Conservation (phyloP, 2,797 vertebrate species). For the Micromesistius poutassou region DNA sequence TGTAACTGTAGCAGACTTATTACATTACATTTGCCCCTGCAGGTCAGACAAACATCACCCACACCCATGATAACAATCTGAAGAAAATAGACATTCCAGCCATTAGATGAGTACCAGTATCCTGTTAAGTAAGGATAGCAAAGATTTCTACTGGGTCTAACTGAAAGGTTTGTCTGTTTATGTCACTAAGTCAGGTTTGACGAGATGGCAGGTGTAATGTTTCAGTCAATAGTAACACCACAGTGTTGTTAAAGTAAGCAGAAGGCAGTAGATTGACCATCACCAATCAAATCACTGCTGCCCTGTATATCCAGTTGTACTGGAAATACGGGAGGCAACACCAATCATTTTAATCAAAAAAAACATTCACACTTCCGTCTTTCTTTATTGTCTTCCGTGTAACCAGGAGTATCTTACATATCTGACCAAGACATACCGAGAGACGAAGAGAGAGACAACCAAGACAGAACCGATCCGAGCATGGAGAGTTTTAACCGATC, state of each 20-base stretch:
- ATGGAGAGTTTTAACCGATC: slow-evolving; percentile 65
- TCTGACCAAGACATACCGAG: slow-evolving; percentile 38
- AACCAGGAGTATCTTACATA: slow-evolving; percentile 25
- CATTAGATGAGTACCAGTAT: not conserved
- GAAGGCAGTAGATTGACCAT: not conserved
- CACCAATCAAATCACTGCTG: not conserved
- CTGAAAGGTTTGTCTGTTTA: not conserved
- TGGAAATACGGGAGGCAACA: not conserved
- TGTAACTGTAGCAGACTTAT: not conserved
- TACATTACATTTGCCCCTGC: not conserved
- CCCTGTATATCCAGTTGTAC: not conserved
- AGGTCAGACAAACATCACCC: not conserved
- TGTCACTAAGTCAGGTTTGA: not conserved
- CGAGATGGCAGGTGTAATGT: not conserved
- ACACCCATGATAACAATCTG: not conserved
- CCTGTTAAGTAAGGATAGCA: not conserved
- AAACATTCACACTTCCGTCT: not conserved
- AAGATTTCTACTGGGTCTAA: no score
- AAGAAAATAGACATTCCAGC: not conserved
- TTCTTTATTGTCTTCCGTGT: slow-evolving; percentile 16
- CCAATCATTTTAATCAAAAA: not conserved
- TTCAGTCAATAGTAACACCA: not conserved
- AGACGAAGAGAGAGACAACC: slow-evolving; percentile 11
- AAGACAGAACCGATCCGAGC: slow-evolving; percentile 24
- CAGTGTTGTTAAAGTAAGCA: slow-evolving; percentile 6